Evolutionary conservation across 2,113 vertebrate species (phyloP).

Genomic region (Ginglymostoma cirratum): DNA sequence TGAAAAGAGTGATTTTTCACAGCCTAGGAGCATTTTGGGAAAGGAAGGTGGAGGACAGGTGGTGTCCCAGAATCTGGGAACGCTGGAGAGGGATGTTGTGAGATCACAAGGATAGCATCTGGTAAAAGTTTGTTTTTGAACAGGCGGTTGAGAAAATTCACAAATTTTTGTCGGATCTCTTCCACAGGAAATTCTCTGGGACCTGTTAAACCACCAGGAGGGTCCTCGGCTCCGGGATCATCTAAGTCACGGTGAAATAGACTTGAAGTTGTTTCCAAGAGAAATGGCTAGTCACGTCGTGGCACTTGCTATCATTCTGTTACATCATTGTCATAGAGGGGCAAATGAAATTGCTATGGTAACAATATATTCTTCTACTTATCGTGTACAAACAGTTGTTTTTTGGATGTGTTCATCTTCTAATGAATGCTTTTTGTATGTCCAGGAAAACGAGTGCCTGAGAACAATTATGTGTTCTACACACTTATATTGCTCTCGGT

Average conservation of each 20-base stretch:
- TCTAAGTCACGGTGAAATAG: constrained; percentile 64
- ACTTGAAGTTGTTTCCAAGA: constrained; percentile 52
- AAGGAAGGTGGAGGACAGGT: neutral
- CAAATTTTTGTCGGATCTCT: neutral
- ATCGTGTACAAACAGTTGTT: neutral
- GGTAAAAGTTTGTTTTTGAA: neutral
- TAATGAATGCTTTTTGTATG: constrained; percentile 38
- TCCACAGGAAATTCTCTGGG: constrained; percentile 67
- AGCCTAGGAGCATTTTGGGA: neutral
- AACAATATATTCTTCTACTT: neutral
- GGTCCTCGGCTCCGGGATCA: constrained; percentile 64
- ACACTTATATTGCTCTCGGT: constrained; percentile 50
- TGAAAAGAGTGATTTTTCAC: neutral
- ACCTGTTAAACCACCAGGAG: constrained; percentile 64
- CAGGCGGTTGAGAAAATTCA: neutral
- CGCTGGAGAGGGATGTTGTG: neutral
- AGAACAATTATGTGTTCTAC: constrained; percentile 43
- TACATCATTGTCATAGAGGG: constrained; percentile 47
- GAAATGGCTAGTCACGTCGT: constrained; percentile 52
- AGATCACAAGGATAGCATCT: neutral
- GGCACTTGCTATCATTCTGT: constrained; percentile 53
- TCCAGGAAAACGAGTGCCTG: constrained; percentile 50
- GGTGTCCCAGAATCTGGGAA: neutral
- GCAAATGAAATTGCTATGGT: neutral
- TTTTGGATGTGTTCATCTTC: neutral